phyloP scores from a whole-genome alignment of 2,797 vertebrate genomes.

The Hephaestus fuliginosus region DNA sequence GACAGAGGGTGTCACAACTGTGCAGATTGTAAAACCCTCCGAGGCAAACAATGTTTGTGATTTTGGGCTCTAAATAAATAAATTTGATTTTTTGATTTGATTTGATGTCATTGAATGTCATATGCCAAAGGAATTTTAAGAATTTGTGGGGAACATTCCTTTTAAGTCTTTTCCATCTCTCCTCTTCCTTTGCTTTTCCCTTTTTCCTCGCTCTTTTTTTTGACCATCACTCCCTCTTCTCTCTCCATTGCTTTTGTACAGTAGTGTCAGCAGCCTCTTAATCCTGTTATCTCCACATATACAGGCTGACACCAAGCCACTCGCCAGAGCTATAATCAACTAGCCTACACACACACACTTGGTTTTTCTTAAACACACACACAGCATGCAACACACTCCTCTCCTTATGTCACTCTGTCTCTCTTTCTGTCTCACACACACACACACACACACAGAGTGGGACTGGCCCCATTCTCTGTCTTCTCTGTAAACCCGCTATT shows the following conservation, averaged over 20 bases:
- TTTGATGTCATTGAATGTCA: not conserved
- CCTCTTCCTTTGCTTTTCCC: not conserved
- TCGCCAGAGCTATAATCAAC: slow-evolving; percentile 77
- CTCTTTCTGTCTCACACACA: slow-evolving; percentile 20
- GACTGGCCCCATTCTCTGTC: slow-evolving; percentile 51
- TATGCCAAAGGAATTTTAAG: not conserved
- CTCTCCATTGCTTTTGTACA: slow-evolving; percentile 73
- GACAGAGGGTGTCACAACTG: too few relatives aligned
- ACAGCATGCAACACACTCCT: slow-evolving; percentile 28
- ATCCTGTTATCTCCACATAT: slow-evolving; percentile 85
- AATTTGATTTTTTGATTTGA: too few relatives aligned
- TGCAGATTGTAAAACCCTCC: too few relatives aligned
- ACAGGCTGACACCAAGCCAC: slow-evolving; percentile 82
- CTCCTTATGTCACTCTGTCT: slow-evolving; percentile 20
- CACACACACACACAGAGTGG: slow-evolving; percentile 20
- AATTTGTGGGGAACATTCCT: slow-evolving; percentile 30
- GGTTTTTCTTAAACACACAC: slow-evolving; percentile 15
- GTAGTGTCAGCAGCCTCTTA: slow-evolving; percentile 81
- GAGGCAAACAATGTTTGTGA: too few relatives aligned
- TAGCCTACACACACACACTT: slow-evolving; percentile 45
- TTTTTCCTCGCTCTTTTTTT: not conserved
- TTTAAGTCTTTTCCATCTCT: slow-evolving; percentile 59
- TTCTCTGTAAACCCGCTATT: slow-evolving; percentile 59
- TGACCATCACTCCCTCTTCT: slow-evolving; percentile 30
- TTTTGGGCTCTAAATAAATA: too few relatives aligned